Evolutionary conservation across 2,797 vertebrate species (phyloP), one percentile per base, ranked within the genome.

Genomic region (Oreochromis grahami): DNA sequence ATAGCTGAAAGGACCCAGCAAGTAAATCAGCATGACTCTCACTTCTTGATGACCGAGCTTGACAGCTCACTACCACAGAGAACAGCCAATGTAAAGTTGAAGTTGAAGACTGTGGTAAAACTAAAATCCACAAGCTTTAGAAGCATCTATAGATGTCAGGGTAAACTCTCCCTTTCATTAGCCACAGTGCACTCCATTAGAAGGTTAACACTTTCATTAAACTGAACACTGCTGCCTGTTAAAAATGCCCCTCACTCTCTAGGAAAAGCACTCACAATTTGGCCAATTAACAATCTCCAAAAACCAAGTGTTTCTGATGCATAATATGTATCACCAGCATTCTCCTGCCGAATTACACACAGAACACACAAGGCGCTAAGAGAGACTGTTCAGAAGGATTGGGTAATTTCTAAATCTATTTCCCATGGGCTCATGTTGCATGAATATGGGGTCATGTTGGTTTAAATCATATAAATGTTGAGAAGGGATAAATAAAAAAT

Each of bases 201-300:
- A 91, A 85, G 85, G 88, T 95, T 89, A 89, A 90, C 88, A 83
- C 74, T 94, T 95, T 89, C 91, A 92, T 93, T 95, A 95, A 93
- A 86, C 86, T 84, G 84, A 43, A 70, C 83, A 38, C 79, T 58
- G 83, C 84, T 78, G 91, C 88, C 85, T 84, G 82, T 93, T 93
- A 91, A 92, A 90, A 88, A 55, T 58, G 84, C 72, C 78, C 76
- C 9, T 55, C 78, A 50, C 92, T 87, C 81, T 41, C 14, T 76
- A 88, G 77, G 76, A 89, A 91, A 74, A 87, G 80, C 85, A 84
- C 78, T 86, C 81, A 89, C 93, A 91, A 90, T 95, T 94, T 89
- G 87, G 87, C 84, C 93, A 94, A 94, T 96, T 96, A 94, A 76
- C 87, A 84, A 48, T 79, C 84, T 87, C 89, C 51, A 81, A 85